Percentiles rank a stretch among this genome's conserved stretches.
Evolutionary conservation across 2,113 vertebrate species (phyloP).

Genomic region (Haemorhous mexicanus): DNA sequence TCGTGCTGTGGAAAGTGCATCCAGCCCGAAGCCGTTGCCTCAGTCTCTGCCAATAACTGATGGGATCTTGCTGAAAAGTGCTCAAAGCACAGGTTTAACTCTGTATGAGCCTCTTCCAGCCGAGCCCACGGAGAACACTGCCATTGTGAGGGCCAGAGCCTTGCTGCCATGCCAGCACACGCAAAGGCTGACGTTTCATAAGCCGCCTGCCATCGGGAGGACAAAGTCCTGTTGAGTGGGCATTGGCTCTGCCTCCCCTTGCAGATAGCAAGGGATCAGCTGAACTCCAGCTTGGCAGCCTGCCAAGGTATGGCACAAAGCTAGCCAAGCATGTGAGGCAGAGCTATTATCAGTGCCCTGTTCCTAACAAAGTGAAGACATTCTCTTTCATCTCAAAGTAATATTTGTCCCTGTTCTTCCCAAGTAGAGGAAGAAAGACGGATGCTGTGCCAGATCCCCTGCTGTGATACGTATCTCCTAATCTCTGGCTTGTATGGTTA

Average conservation of each 20-base stretch:
- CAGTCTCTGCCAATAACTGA: neutral
- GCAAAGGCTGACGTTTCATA: neutral
- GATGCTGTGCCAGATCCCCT: neutral
- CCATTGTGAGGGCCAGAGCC: constrained; percentile 24
- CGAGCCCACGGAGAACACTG: neutral
- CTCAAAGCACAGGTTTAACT: neutral
- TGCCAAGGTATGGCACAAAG: constrained; percentile 54
- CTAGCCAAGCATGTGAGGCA: constrained; percentile 32
- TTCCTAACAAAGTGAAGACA: constrained; percentile 36
- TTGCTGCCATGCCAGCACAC: neutral
- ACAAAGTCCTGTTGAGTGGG: constrained; percentile 41
- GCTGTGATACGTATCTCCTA: neutral
- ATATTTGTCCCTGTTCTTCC: constrained; percentile 38
- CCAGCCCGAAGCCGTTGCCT: fast-evolving
- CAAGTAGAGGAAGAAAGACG: neutral
- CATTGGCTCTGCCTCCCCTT: constrained; percentile 36
- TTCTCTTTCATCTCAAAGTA: constrained; percentile 34
- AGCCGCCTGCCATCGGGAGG: constrained; percentile 12
- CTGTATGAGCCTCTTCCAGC: neutral
- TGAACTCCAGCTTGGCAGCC: constrained; percentile 17
- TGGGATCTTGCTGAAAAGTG: neutral
- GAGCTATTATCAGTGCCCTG: neutral
- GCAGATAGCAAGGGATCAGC: constrained; percentile 49
- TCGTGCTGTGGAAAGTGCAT: neutral
- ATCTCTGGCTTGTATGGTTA: neutral